Conservation (phyloP, 1,140 invertebrate species). For the Bombus waltoni region DNA sequence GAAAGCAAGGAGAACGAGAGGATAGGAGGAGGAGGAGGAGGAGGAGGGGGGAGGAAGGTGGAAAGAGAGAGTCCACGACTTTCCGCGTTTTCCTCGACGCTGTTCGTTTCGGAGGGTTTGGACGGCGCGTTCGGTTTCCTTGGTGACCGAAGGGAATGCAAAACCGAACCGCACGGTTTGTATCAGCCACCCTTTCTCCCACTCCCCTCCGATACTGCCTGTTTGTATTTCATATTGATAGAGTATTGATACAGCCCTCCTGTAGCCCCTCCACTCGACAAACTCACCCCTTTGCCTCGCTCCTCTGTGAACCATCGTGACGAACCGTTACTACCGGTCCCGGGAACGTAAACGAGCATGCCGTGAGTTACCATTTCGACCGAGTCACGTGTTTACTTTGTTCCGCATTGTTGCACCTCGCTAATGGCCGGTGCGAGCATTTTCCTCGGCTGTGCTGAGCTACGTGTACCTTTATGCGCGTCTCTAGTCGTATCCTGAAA, state of each 20-base stretch:
- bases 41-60: fast-evolving
- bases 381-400: constrained; percentile 77
- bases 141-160: constrained; percentile 76
- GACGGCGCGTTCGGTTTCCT: constrained; percentile 74
- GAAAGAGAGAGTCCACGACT: constrained; percentile 26
- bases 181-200: constrained; percentile 39
- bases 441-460: neutral
- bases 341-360: constrained; percentile 57
- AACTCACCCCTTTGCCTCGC: constrained; percentile 33
- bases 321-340: constrained; percentile 38
- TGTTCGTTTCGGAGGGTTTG: constrained; percentile 49
- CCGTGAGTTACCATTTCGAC: constrained; percentile 57
- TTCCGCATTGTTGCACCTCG: constrained; percentile 78
- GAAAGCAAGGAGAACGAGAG: neutral
- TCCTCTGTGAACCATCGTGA: constrained; percentile 51
- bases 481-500: neutral
- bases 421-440: constrained; percentile 63
- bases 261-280: constrained; percentile 25
- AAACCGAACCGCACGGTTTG: constrained; percentile 56
- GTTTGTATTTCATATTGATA: constrained; percentile 83
- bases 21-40: neutral
- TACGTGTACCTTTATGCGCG: neutral
- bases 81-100: constrained; percentile 58
- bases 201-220: constrained; percentile 65
- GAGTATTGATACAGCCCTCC: constrained; percentile 79